Evolutionary conservation across 2,888 invertebrate species (phyloP).

Genomic region (Megamerina dolium): DNA sequence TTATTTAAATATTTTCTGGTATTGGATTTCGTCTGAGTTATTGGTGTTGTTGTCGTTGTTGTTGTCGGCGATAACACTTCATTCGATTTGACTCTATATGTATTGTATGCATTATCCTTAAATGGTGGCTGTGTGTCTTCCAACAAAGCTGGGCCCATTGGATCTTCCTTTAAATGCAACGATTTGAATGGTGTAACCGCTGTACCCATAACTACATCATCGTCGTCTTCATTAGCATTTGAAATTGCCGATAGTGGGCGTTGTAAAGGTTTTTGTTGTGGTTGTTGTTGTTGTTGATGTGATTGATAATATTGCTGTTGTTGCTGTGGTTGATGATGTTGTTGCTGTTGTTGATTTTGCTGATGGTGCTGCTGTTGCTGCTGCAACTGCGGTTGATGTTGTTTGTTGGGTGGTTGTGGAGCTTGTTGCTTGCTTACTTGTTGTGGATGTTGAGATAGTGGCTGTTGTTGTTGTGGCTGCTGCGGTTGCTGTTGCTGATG

Average conservation of each 20-base stretch:
- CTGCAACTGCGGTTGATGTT: constrained; percentile 22
- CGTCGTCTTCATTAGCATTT: constrained; percentile 41
- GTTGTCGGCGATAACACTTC: constrained; percentile 8
- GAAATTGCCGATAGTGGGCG: constrained; percentile 25
- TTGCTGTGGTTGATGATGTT: constrained; percentile 21
- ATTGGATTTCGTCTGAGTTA: too few relatives aligned
- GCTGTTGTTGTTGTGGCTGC: constrained; percentile 39
- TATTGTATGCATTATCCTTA: constrained; percentile 15
- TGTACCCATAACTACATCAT: constrained; percentile 47
- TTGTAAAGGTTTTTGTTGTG: constrained; percentile 15
- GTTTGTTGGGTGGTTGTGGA: constrained; percentile 27
- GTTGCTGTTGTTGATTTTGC: constrained; percentile 28
- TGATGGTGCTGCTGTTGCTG: constrained; percentile 27
- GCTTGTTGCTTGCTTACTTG: constrained; percentile 30
- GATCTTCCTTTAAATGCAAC: constrained; percentile 28
- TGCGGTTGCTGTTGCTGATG: constrained; percentile 31
- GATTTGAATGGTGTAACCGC: constrained; percentile 43
- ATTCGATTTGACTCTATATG: background rate
- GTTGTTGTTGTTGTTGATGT: constrained; percentile 28
- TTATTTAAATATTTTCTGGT: too few relatives aligned
- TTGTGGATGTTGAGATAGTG: constrained; percentile 27
- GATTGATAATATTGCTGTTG: constrained; percentile 28
- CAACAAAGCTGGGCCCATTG: constrained; percentile 35
- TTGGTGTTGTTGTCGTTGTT: constrained; percentile 11
- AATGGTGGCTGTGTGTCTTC: constrained; percentile 33